Conservation (phyloP, 2,888 invertebrate genomes). For the Girardia tigrina region DNA sequence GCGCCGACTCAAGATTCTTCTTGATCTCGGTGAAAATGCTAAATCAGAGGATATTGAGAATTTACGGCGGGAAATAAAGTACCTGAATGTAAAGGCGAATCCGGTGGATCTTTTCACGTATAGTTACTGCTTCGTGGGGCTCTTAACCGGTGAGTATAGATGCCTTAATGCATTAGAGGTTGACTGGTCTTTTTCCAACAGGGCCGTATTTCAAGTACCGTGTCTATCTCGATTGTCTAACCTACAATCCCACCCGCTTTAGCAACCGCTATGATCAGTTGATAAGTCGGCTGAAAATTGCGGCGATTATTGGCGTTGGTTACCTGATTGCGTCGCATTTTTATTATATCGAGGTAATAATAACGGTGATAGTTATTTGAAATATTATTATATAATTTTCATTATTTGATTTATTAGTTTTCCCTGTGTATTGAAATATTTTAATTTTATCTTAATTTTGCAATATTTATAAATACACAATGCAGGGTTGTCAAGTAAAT, state of each 20-base stretch:
- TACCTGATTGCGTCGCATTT: slow-evolving; percentile 42
- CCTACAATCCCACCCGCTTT: too few species aligned
- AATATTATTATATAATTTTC: neutral
- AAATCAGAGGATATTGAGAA: neutral
- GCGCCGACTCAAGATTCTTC: neutral
- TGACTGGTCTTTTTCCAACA: too few species aligned
- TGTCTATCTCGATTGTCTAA: slow-evolving; percentile 68
- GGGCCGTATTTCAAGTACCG: slow-evolving; percentile 83
- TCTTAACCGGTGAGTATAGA: slow-evolving; percentile 88
- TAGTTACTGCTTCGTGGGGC: slow-evolving; percentile 72
- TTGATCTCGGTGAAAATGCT: neutral
- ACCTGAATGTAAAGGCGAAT: neutral
- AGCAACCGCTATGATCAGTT: neutral
- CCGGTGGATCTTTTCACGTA: slow-evolving; percentile 63
- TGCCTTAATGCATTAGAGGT: too few species aligned
- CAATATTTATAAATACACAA: too few species aligned
- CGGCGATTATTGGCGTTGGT: slow-evolving; percentile 41
- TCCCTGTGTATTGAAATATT: too few species aligned
- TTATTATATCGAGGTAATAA: slow-evolving; percentile 31
- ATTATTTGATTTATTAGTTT: too few species aligned
- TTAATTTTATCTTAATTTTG: too few species aligned
- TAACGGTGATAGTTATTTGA: neutral
- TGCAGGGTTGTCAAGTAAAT: too few species aligned
- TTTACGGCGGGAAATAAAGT: neutral
- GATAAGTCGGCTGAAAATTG: slow-evolving; percentile 29